phyloP scores from a whole-genome alignment of 2,797 vertebrate genomes.

The Poecilia gillii region DNA sequence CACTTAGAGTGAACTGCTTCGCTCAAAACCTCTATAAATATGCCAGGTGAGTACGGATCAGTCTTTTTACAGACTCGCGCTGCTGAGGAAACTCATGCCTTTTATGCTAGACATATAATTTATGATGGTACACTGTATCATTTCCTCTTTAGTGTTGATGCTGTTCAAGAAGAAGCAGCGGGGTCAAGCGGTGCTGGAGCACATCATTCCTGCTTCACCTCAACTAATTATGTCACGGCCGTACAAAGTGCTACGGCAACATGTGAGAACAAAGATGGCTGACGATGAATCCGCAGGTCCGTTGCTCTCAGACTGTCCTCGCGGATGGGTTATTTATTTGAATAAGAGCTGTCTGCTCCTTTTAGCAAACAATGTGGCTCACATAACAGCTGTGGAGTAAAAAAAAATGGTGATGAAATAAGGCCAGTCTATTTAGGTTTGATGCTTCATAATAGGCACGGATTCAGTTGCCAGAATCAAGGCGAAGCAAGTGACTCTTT shows the following conservation, averaged over 20 bases:
- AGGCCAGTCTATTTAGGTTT: conserved; percentile 7
- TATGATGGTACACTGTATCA: background rate
- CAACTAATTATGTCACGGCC: conserved; percentile 5
- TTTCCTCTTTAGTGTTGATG: conserved; percentile 28
- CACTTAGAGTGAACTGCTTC: conserved; percentile 47
- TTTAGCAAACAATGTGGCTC: conserved; percentile 43
- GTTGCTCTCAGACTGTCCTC: conserved; percentile 71
- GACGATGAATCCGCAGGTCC: conserved; percentile 52
- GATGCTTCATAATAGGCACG: conserved; percentile 11
- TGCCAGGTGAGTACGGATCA: conserved; percentile 23
- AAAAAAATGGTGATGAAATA: conserved; percentile 12
- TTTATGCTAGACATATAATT: conserved; percentile 8
- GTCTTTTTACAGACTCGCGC: conserved; percentile 2
- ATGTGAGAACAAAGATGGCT: conserved; percentile 50
- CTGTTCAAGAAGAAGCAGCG: conserved; percentile 30
- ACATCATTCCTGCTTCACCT: conserved; percentile 26
- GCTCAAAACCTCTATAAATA: conserved; percentile 41
- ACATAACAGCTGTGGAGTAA: conserved; percentile 16
- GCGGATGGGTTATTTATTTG: conserved; percentile 53
- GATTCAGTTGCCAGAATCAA: background rate
- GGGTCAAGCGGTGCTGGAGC: conserved; percentile 29
- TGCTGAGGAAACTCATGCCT: conserved; percentile 10
- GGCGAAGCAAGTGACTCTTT: background rate
- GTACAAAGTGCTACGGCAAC: conserved; percentile 6
- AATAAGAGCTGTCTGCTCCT: conserved; percentile 39